Evolutionary conservation across 1,140 invertebrate species (phyloP).

Genomic region (Ceratosolen fusciceps): DNA sequence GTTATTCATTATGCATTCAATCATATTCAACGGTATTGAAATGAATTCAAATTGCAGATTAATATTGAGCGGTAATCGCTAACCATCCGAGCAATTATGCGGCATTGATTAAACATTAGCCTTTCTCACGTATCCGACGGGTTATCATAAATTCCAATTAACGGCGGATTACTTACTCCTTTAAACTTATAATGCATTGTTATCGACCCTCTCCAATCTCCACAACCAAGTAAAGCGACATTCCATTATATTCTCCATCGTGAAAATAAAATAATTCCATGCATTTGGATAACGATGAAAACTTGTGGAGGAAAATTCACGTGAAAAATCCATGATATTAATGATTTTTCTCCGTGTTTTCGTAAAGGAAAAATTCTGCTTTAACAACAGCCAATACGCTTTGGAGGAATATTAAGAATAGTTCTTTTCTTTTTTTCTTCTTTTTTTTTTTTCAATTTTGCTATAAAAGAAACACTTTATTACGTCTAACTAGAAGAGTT

Average conservation of each 20-base stretch:
- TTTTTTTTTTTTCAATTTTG: slow-evolving; percentile 32
- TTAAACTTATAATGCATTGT: background rate
- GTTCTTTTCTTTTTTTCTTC: too few species aligned
- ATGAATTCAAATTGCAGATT: slow-evolving; percentile 70
- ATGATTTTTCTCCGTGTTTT: background rate
- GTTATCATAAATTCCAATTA: slow-evolving; percentile 38
- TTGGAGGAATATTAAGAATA: background rate
- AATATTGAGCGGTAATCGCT: slow-evolving; percentile 66
- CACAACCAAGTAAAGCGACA: too few species aligned
- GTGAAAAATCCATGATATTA: too few species aligned
- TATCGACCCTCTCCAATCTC: background rate
- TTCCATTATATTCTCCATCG: too few species aligned
- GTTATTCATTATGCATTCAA: slow-evolving; percentile 64
- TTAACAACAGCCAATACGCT: too few species aligned
- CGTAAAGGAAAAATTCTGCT: background rate
- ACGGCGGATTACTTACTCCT: slow-evolving; percentile 1
- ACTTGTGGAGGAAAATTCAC: too few species aligned
- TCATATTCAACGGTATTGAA: slow-evolving; percentile 69
- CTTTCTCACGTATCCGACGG: slow-evolving; percentile 21
- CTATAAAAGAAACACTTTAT: slow-evolving; percentile 64
- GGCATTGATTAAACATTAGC: slow-evolving; percentile 68
- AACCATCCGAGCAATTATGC: slow-evolving; percentile 67
- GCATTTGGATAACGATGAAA: too few species aligned
- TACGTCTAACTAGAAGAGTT: slow-evolving; percentile 64
- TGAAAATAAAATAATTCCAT: too few species aligned